Base-by-base conservation (phyloP, 2,113 vertebrate species). In the Cryptotis parvus region DNA sequence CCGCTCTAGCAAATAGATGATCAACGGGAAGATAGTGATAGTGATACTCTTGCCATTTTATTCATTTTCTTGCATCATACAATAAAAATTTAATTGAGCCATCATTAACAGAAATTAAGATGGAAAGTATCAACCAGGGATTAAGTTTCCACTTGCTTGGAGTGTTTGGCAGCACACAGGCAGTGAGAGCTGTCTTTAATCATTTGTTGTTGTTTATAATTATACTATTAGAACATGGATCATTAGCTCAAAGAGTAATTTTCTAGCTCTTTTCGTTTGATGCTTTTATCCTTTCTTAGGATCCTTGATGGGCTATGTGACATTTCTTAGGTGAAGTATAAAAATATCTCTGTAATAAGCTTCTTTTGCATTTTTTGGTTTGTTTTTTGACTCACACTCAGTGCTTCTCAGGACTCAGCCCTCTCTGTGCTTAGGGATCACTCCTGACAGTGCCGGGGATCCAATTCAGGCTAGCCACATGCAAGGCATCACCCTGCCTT, bases 271-370 rank as follows among this genome's bases (percentile, higher is more conserved):
- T 37, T 80, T 58, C 29, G 6, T 33, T 90, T 29, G 58, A 43
- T 10, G 4, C 20, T 18, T 27, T 77, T 35, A 27, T 33, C 33
- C 45, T 88, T 78, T n/a, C n/a, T 15, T 39, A 16, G 10, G 26
- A 8, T 75, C 35, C 63, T 70, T 31, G 26, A 15, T 80, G 63
- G 37, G 15, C 63, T 45, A 26, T 37, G 8, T 90, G 86, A 45
- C 66, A 49, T 29, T 91, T 84, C 69, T 84, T 41, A 29, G 22
- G 18, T 45, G 26, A 81, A 65, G 37, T 52, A 45, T 72, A 77
- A 92, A 86, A 92, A 61, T 65, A 86, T 66, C 35, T 91, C 72
- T 39, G 24, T 37, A 18, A 15, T 39, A 10, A 68, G n/a, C 43
- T 87, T 92, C 15, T 61, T 69, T 78, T 72, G 66, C 49, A 27